Evolutionary conservation across 2,888 invertebrate genomes (phyloP).

Genomic region (Clunio marinus): DNA sequence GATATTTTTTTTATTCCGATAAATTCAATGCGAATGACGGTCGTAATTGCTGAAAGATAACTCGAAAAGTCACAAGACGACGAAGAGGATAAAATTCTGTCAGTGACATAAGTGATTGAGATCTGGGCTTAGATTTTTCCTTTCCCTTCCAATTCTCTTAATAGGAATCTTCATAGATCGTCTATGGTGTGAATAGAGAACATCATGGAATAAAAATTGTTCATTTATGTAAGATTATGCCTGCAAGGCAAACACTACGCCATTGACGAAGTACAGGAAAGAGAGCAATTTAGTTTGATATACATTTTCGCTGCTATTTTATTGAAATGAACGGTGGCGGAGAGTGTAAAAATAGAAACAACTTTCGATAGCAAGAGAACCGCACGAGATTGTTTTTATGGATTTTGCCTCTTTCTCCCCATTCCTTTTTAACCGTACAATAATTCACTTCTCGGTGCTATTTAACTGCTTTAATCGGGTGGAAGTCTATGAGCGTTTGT

Average conservation of each 20-base stretch:
- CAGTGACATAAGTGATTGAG: not conserved
- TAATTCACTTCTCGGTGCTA: not conserved
- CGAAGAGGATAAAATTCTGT: not conserved
- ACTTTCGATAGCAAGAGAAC: not conserved
- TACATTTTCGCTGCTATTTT: slow-evolving; percentile 1
- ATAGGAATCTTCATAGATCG: too few relatives aligned
- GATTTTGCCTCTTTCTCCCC: not conserved
- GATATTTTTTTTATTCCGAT: not conserved
- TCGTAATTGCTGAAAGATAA: not conserved
- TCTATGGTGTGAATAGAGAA: too few relatives aligned
- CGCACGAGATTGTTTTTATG: slow-evolving; percentile 6
- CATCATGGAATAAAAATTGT: not conserved
- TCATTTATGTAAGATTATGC: not conserved
- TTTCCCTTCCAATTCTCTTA: too few relatives aligned
- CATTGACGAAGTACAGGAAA: slow-evolving; percentile 10
- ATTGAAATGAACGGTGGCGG: not conserved
- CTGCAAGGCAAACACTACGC: not conserved
- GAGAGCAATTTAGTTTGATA: not conserved
- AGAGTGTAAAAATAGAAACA: not conserved
- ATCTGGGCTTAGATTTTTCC: too few relatives aligned
- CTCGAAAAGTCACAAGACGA: not conserved
- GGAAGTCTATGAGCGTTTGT: not conserved
- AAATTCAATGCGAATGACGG: not conserved
- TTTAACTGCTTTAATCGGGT: not conserved
- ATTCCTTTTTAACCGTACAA: not conserved